Conservation (phyloP, 2,888 invertebrate species). For the Gortyna flavago region DNA sequence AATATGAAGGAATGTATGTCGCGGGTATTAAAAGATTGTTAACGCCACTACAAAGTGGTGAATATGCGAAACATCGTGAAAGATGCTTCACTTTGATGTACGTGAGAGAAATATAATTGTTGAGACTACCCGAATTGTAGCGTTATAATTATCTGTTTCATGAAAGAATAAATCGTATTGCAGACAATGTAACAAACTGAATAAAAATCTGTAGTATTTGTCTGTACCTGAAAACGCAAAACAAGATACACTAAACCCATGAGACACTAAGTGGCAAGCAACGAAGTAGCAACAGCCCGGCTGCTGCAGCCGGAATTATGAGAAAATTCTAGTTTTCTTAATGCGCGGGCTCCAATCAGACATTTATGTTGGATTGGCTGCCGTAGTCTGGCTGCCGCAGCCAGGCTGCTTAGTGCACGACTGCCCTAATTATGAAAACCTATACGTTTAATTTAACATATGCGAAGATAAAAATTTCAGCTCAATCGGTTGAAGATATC, state of each 20-base stretch:
- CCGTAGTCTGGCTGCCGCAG: too few relatives aligned
- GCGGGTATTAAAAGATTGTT: conserved; percentile 36
- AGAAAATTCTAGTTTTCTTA: background rate
- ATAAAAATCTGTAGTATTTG: background rate
- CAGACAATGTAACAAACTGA: background rate
- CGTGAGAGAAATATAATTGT: conserved; percentile 33
- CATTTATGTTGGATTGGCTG: too few relatives aligned
- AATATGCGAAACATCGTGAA: conserved; percentile 21
- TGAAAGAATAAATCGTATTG: background rate
- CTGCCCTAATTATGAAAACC: background rate
- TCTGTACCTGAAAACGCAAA: background rate
- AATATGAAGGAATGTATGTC: conserved; percentile 36
- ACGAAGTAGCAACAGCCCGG: too few relatives aligned
- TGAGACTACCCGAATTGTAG: conserved; percentile 25
- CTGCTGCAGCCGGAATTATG: too few relatives aligned
- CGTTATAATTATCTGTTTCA: background rate
- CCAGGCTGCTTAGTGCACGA: background rate
- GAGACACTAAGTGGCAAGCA: too few relatives aligned
- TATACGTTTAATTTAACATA: too few relatives aligned
- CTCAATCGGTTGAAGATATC: too few relatives aligned
- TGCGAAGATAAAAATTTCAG: background rate
- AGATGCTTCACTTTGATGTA: conserved; percentile 35
- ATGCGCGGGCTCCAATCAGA: too few relatives aligned
- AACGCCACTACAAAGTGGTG: conserved; percentile 18
- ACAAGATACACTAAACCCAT: background rate